A percentile compares a stretch with the other conserved stretches of the same genome.
Evolutionary conservation across 2,888 invertebrate genomes (phyloP).

Genomic region (Caenorhabditis afra): DNA sequence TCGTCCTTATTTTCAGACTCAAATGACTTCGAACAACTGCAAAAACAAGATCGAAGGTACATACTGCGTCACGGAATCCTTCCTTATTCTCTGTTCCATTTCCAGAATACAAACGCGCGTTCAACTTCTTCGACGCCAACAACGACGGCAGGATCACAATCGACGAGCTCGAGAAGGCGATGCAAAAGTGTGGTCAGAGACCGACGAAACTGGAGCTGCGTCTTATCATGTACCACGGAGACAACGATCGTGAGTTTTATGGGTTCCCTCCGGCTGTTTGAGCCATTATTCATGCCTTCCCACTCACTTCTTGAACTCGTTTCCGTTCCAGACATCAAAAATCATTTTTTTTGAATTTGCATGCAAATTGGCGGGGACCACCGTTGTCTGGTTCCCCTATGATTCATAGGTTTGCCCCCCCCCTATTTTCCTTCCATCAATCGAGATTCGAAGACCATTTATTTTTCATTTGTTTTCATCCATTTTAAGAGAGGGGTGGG

Average conservation of each 20-base stretch:
- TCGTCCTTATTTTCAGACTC: constrained; percentile 26
- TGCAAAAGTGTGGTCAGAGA: constrained; percentile 78
- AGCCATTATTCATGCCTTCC: background rate
- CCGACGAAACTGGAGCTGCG: constrained; percentile 77
- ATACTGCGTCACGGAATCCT: background rate
- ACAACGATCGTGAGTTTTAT: constrained; percentile 75
- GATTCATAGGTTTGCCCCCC: background rate
- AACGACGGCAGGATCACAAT: constrained; percentile 78
- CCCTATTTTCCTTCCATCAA: background rate
- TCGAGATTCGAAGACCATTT: background rate
- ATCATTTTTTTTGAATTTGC: constrained; percentile 17
- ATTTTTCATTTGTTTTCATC: background rate
- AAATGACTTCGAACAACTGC: constrained; percentile 40
- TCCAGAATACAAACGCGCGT: constrained; percentile 77
- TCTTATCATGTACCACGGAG: constrained; percentile 78
- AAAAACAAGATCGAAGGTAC: constrained; percentile 59
- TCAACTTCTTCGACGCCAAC: constrained; percentile 79
- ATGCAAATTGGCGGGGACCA: constrained; percentile 25
- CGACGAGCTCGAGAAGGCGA: constrained; percentile 76
- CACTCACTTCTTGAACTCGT: constrained; percentile 20
- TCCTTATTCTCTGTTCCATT: background rate
- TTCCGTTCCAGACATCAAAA: constrained; percentile 28
- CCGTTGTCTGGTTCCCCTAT: background rate
- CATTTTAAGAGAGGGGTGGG: no score
- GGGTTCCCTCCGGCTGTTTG: background rate